These are phyloP conservation scores for Podarcis cretensis DNA, from an alignment of 2,113 vertebrate genomes.

Conservation along the genomic window DNA sequence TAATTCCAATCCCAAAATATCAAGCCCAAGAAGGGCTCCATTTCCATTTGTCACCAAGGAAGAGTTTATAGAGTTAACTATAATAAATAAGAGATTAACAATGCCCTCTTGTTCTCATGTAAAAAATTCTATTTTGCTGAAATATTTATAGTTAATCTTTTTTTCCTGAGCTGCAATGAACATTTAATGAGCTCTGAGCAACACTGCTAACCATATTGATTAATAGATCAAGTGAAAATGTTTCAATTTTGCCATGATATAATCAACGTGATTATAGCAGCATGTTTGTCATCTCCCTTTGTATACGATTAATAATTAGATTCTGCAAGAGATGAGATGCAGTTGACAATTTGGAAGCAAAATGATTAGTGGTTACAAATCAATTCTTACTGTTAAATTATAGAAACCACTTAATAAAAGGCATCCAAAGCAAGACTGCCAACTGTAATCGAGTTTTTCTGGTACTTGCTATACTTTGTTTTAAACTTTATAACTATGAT, in stretches of 20 bases:
- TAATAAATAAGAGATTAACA: constrained; percentile 58
- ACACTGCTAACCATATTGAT: constrained; percentile 49
- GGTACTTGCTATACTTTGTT: not conserved
- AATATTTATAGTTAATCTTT: constrained; percentile 66
- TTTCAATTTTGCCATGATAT: constrained; percentile 42
- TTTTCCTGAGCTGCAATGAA: constrained; percentile 58
- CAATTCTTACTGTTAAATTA: not conserved
- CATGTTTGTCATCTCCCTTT: constrained; percentile 23
- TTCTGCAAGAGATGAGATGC: not conserved
- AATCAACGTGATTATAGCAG: constrained; percentile 38
- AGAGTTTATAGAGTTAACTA: constrained; percentile 41
- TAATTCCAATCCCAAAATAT: not conserved
- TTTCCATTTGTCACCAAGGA: not conserved
- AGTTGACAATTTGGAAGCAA: constrained; percentile 12
- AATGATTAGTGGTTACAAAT: constrained; percentile 1
- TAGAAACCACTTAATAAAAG: constrained; percentile 1
- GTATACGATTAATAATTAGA: constrained; percentile 54
- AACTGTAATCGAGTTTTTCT: constrained; percentile 18
- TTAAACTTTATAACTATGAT: not conserved
- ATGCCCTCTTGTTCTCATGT: constrained; percentile 46
- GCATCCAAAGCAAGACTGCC: not conserved
- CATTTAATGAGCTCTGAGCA: constrained; percentile 66
- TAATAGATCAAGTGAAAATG: constrained; percentile 45
- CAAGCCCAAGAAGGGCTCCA: not conserved
- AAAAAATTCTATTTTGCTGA: constrained; percentile 46